A percentile compares a stretch with the other conserved stretches of the same genome.
These are phyloP conservation scores for Antechinus flavipes DNA, from an alignment of 2,113 vertebrate genomes.

Conservation along the genomic window DNA sequence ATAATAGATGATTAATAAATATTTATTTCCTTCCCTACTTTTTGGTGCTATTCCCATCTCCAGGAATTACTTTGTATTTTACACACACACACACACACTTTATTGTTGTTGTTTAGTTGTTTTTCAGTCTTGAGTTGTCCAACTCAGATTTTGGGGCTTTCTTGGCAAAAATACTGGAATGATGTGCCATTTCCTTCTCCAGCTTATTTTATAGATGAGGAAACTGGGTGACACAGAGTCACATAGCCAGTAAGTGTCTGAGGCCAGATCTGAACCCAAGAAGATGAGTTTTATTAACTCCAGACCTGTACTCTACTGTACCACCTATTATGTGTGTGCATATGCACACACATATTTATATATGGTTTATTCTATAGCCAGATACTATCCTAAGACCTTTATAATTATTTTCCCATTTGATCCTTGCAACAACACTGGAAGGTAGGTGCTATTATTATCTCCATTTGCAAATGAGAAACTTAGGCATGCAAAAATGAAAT, in stretches of 20 bases:
- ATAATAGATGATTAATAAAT: neutral
- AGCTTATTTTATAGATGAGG: no score
- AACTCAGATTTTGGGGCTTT: no score
- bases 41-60: neutral
- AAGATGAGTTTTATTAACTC: no score
- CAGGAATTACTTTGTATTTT: neutral
- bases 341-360: neutral
- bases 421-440: neutral
- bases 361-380: neutral
- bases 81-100: neutral
- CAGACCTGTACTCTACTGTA: no score
- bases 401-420: neutral
- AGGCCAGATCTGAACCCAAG: no score
- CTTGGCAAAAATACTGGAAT: no score
- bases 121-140: no score
- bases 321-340: no score
- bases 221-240: no score
- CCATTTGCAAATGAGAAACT: neutral
- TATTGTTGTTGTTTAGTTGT: no score
- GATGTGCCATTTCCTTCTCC: no score
- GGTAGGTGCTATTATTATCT: neutral
- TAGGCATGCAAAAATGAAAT: neutral
- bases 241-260: no score
- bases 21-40: neutral
- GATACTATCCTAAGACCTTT: neutral